Conservation (phyloP, 2,113 vertebrate species). For the Toxostoma redivivum region DNA sequence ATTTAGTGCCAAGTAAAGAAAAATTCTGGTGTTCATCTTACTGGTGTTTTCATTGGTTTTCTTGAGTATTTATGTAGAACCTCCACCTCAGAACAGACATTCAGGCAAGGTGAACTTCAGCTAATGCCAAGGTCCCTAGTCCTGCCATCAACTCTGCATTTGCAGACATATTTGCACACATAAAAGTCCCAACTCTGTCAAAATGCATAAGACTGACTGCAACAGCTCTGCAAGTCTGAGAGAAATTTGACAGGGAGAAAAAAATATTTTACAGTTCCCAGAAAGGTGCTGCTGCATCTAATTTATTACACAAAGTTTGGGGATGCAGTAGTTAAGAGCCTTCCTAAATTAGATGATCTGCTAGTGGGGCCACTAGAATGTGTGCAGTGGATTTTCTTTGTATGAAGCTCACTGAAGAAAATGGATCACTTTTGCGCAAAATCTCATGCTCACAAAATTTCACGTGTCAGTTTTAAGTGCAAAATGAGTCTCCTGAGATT, state of each 20-base stretch:
- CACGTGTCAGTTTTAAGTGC: slow-evolving; percentile 69
- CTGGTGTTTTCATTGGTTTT: background rate
- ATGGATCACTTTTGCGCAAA: background rate
- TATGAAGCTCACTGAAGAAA: background rate
- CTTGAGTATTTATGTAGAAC: background rate
- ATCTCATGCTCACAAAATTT: slow-evolving; percentile 26
- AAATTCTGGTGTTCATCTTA: background rate
- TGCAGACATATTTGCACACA: background rate
- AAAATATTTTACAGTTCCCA: background rate
- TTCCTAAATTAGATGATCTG: background rate
- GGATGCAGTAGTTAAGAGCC: background rate
- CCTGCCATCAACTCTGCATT: background rate
- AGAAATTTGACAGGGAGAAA: background rate
- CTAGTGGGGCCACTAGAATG: background rate
- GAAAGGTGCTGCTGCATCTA: background rate
- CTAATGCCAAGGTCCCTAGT: background rate
- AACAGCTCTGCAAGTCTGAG: background rate
- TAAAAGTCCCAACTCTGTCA: background rate
- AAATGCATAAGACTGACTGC: background rate
- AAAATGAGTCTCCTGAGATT: slow-evolving; percentile 27
- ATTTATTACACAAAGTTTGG: background rate
- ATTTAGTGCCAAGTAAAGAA: background rate
- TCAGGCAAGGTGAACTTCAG: background rate
- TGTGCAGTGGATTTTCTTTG: background rate
- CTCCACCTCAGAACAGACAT: background rate